Conservation (phyloP, 2,113 vertebrate species). For the Cyanoramphus novaezelandiae region DNA sequence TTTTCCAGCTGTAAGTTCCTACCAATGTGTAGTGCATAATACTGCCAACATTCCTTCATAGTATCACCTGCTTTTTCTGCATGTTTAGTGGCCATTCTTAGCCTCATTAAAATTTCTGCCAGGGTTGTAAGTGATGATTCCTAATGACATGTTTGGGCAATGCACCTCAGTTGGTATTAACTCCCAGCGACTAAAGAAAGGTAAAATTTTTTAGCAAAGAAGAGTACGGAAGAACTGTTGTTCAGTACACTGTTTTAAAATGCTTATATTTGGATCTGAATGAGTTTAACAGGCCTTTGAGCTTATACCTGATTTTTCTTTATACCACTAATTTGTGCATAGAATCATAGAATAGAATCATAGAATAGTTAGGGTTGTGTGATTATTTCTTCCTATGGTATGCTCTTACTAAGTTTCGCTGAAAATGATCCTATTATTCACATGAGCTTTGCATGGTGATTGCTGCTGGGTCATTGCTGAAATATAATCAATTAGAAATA, state of each 20-base stretch:
- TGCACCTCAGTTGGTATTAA: not conserved
- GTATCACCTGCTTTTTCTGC: not conserved
- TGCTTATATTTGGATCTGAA: not conserved
- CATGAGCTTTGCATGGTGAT: not conserved
- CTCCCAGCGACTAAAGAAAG: not conserved
- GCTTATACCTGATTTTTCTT: not conserved
- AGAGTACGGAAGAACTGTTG: not conserved
- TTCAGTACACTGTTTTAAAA: not conserved
- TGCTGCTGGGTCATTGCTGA: not conserved
- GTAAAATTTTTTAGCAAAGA: not conserved
- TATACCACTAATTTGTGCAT: not conserved
- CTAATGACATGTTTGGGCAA: not conserved
- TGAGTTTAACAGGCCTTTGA: not conserved
- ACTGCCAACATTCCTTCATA: not conserved
- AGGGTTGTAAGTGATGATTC: not conserved
- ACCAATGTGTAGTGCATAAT: rapidly evolving
- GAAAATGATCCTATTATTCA: not conserved
- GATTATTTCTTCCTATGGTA: not conserved
- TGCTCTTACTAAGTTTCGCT: not conserved
- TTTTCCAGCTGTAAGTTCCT: not conserved
- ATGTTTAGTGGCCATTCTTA: not conserved
- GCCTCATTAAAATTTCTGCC: not conserved
- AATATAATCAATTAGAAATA: not conserved
- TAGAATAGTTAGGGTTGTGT: not conserved
- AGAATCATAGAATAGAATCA: not conserved